Evolutionary conservation across 2,888 invertebrate genomes (phyloP).

Genomic region (Phaonia tiefii): DNA sequence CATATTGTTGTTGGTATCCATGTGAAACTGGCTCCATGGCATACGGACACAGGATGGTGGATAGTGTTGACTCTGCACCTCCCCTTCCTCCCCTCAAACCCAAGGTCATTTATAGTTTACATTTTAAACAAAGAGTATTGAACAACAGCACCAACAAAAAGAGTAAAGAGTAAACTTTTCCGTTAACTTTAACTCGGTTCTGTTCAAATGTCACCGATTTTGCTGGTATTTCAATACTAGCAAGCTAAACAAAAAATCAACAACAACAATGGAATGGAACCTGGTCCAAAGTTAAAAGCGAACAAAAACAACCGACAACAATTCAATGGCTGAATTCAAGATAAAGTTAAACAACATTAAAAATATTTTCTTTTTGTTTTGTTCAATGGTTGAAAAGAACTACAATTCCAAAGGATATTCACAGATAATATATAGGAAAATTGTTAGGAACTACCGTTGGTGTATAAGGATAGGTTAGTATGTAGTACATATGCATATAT

Average conservation of each 20-base stretch:
- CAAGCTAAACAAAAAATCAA: background rate
- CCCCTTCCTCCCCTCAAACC: background rate
- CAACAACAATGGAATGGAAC: background rate
- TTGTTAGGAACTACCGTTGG: too few relatives aligned
- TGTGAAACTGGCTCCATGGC: too few relatives aligned
- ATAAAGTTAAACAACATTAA: background rate
- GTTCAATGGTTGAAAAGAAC: too few relatives aligned
- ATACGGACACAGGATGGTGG: too few relatives aligned
- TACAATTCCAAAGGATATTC: too few relatives aligned
- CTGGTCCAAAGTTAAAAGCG: background rate
- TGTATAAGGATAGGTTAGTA: too few relatives aligned
- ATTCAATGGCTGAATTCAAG: too few relatives aligned
- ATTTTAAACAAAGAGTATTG: slow-evolving; percentile 1
- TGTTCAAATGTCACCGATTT: slow-evolving; percentile 1
- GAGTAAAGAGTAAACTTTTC: slow-evolving; percentile 1
- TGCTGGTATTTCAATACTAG: background rate
- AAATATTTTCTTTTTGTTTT: slow-evolving; percentile 7
- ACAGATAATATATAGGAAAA: too few relatives aligned
- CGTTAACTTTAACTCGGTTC: slow-evolving; percentile 3
- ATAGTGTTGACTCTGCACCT: background rate
- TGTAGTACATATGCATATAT: too few relatives aligned
- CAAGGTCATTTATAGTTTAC: slow-evolving; percentile 7
- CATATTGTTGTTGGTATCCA: slow-evolving; percentile 12
- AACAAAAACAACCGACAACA: background rate
- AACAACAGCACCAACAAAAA: background rate